These are phyloP conservation scores for Rugalucina vietnamica DNA, from an alignment of 2,888 invertebrate species.

Conservation along the genomic window DNA sequence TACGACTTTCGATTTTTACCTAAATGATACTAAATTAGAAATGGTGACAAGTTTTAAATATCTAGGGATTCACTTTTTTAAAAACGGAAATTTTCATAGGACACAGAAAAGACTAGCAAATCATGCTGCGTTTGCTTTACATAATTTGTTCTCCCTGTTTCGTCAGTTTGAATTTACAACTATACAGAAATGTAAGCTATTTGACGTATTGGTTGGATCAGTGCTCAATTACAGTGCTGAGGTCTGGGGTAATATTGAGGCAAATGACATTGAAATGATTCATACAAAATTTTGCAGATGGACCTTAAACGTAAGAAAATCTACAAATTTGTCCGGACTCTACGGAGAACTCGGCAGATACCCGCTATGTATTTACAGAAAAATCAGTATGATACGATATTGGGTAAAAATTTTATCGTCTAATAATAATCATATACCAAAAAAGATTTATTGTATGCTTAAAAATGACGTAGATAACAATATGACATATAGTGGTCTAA, in stretches of 20 bases:
- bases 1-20: not conserved
- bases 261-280: not conserved
- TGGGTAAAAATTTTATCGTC: not conserved
- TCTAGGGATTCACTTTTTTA: not conserved
- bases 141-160: not conserved
- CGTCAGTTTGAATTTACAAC: not conserved
- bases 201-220: not conserved
- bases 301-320: not conserved
- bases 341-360: not conserved
- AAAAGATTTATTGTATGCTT: not conserved
- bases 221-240: not conserved
- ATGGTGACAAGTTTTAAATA: too few relatives aligned
- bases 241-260: not conserved
- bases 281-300: not conserved
- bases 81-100: not conserved
- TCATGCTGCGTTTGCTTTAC: not conserved
- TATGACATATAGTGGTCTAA: not conserved
- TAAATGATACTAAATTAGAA: not conserved
- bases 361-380: not conserved
- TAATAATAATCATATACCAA: too few relatives aligned
- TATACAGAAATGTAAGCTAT: not conserved
- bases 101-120: not conserved
- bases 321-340: not conserved
- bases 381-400: not conserved
- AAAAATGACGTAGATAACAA: not conserved